phyloP scores from a whole-genome alignment of 2,888 invertebrate genomes.

The Macrophya annulata region DNA sequence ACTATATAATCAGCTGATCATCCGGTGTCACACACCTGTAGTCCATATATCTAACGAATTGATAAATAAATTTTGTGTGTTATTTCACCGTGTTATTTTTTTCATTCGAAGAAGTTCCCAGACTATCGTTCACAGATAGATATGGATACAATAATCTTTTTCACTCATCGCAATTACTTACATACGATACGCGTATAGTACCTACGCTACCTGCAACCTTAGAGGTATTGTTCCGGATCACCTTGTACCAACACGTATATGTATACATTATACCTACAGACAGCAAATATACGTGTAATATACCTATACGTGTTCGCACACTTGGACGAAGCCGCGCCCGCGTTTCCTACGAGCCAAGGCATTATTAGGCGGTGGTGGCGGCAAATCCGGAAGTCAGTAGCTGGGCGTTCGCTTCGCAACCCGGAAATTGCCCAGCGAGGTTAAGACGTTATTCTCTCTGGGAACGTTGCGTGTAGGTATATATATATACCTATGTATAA shows the following conservation, averaged over 20 bases:
- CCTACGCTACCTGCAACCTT: background rate
- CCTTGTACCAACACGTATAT: background rate
- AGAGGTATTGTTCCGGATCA: constrained; percentile 16
- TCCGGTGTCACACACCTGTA: background rate
- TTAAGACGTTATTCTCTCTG: constrained; percentile 49
- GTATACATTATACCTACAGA: background rate
- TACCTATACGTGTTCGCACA: constrained; percentile 12
- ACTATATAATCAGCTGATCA: background rate
- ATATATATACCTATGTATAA: background rate
- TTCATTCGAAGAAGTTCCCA: background rate
- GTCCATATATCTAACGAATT: background rate
- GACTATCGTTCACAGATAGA: background rate
- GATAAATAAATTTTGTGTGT: background rate
- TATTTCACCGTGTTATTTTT: background rate
- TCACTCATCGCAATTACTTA: background rate
- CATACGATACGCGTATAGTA: background rate
- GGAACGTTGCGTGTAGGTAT: constrained; percentile 31
- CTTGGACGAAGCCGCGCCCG: constrained; percentile 42
- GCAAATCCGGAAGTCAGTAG: constrained; percentile 47
- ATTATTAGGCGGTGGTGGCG: constrained; percentile 40
- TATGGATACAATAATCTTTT: background rate
- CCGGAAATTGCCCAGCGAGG: constrained; percentile 48
- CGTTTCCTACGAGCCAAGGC: constrained; percentile 46
- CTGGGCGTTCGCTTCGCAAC: constrained; percentile 49
- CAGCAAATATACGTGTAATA: background rate